Base-by-base conservation (phyloP, 2,888 invertebrate genomes). In the Rhaphigaster nebulosa region DNA sequence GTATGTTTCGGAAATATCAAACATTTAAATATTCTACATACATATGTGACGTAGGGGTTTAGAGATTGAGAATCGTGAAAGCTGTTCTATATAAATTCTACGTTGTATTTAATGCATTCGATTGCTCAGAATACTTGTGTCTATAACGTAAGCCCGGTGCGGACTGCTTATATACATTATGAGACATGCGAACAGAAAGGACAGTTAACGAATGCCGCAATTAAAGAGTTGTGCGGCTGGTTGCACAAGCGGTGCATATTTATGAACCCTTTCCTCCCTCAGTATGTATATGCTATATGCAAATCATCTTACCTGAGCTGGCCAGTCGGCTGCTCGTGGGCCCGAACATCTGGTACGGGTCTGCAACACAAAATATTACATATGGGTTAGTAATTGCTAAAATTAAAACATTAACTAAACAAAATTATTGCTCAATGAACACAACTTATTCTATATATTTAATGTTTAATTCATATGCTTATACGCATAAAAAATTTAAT, bases 341-440 rank as follows among this genome's bases (percentile, higher is more conserved):
- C 92, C 98, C 98, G 94, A 98, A 98, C 97, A 98, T 97, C 95
- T 98, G 98, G 96, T 99, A 99, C 94, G 98, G 98, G 97, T 99
- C 98, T 98, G 96, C 92, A 93, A 93, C 91, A 92, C 45, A 89
- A 41, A 91, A 65, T n/a, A 65, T 29, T 65, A 65, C 18, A n/a
- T 1, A 45, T 84, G 0, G 23, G 26, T 38, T 41, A 80, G 26
- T 80, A 4, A 84, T 45, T 41, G 41, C 12, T 80, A 80, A 80
- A 26, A 76, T 38, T 38, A 38, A 76, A 38, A 76, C 10, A 45
- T 45, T 6, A 45, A 45, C 45, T 45, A 45, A 45, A 45, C n/a
- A n/a, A n/a, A 45, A 45, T 6, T 45, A 45, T 45, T 45, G 45
- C 45, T 45, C 10, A 6, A 45, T 45, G 10, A 45, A 45, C 4